phyloP scores from a whole-genome alignment of 2,888 invertebrate genomes.

The Brachylomia viminalis region DNA sequence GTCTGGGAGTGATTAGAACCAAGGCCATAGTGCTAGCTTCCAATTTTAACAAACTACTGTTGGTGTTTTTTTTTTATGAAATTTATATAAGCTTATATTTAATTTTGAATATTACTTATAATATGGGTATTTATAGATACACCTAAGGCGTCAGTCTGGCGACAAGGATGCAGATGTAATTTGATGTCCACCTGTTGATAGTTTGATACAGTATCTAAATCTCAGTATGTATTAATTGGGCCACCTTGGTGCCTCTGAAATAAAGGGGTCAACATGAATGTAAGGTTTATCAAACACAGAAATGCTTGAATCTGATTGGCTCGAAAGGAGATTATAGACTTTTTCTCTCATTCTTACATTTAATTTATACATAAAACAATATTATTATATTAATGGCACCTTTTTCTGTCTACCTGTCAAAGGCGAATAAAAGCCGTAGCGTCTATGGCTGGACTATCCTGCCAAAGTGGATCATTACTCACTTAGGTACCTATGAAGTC shows the following conservation, averaged over 20 bases:
- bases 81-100: conserved; percentile 23
- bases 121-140: conserved; percentile 24
- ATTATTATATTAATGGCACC: neutral
- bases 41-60: conserved; percentile 48
- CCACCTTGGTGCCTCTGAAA: neutral
- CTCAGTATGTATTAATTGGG: no score
- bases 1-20: conserved; percentile 66
- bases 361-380: no score
- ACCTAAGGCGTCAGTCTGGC: conserved; percentile 36
- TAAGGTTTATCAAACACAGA: neutral
- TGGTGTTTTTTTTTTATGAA: conserved; percentile 26
- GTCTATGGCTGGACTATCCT: neutral
- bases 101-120: conserved; percentile 30
- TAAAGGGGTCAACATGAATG: neutral
- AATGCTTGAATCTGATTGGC: neutral
- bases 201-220: neutral
- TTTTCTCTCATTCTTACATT: no score
- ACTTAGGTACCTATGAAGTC: conserved; percentile 42
- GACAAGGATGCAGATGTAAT: conserved; percentile 29
- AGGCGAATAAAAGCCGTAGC: conserved; percentile 19
- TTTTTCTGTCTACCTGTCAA: neutral
- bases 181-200: conserved; percentile 7
- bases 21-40: conserved; percentile 58
- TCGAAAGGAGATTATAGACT: neutral
- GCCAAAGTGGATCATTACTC: conserved; percentile 45